phyloP scores from a whole-genome alignment of 2,888 invertebrate species.

The Ectemnius lituratus region DNA sequence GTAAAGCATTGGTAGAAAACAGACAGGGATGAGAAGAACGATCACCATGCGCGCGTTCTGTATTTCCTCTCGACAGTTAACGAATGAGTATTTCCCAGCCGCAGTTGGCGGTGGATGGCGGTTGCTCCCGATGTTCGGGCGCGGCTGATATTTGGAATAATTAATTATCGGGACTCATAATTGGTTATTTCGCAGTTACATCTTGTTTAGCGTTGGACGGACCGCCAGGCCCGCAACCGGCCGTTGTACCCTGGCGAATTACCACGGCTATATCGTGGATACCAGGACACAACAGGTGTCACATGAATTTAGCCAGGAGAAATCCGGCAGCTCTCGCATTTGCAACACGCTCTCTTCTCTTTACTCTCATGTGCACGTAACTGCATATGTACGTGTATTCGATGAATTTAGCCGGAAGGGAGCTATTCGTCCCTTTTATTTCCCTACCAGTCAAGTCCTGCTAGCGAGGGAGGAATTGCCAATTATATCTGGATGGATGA shows the following conservation, averaged over 20 bases:
- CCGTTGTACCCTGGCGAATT: slow-evolving; percentile 45
- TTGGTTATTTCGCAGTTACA: slow-evolving; percentile 40
- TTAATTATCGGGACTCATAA: slow-evolving; percentile 41
- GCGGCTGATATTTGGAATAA: slow-evolving; percentile 20
- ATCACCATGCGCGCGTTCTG: no score
- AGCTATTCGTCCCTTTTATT: no score
- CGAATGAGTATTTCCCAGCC: neutral
- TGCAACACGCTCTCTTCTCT: slow-evolving; percentile 20
- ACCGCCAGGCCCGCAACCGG: slow-evolving; percentile 11
- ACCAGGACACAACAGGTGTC: slow-evolving; percentile 55
- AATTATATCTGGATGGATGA: no score
- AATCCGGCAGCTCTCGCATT: slow-evolving; percentile 32
- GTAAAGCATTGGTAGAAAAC: no score
- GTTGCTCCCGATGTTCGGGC: no score
- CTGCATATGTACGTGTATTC: neutral
- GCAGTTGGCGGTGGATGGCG: no score
- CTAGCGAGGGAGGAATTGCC: no score
- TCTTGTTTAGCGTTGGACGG: slow-evolving; percentile 22
- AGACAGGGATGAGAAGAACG: no score
- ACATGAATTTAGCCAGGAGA: slow-evolving; percentile 51
- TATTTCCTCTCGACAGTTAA: no score
- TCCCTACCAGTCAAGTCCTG: no score
- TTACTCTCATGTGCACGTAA: neutral
- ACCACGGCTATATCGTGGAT: slow-evolving; percentile 42
- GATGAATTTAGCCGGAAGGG: neutral